Conservation (phyloP, 2,113 vertebrate genomes). For the Pyrgilauda ruficollis region DNA sequence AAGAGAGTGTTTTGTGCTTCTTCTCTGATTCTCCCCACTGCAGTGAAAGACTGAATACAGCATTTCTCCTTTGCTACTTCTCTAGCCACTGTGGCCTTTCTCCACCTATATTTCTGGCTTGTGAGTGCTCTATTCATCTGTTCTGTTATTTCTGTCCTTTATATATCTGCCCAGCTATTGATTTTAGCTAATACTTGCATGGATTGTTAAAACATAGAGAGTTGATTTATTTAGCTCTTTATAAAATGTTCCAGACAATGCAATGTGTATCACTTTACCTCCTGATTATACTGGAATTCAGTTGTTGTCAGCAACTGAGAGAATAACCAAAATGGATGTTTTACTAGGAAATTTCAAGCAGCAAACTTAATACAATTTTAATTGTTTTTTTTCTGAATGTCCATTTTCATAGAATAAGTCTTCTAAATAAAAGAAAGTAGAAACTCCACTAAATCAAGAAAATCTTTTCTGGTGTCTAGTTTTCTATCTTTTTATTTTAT, state of each 20-base stretch:
- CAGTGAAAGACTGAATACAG: not conserved
- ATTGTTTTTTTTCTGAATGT: not conserved
- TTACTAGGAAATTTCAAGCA: not conserved
- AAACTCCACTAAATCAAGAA: not conserved
- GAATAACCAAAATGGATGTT: not conserved
- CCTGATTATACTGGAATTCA: not conserved
- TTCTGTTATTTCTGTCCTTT: conserved; percentile 9
- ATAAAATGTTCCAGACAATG: not conserved
- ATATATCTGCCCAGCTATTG: conserved; percentile 19
- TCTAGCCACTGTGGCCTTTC: not conserved
- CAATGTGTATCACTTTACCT: not conserved
- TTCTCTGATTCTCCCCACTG: not conserved
- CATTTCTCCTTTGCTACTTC: not conserved
- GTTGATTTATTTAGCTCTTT: conserved; percentile 11
- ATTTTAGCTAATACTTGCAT: conserved; percentile 33
- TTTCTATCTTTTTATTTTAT: not conserved
- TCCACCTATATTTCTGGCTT: not conserved
- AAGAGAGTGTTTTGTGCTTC: not conserved
- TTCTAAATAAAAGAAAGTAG: not conserved
- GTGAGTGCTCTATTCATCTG: not conserved
- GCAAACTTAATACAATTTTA: not conserved
- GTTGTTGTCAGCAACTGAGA: not conserved
- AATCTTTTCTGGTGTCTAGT: not conserved
- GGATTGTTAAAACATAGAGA: not conserved
- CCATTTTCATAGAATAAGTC: not conserved